phyloP scores from a whole-genome alignment of 2,888 invertebrate species.

The Leptinotarsa rubiginosa region DNA sequence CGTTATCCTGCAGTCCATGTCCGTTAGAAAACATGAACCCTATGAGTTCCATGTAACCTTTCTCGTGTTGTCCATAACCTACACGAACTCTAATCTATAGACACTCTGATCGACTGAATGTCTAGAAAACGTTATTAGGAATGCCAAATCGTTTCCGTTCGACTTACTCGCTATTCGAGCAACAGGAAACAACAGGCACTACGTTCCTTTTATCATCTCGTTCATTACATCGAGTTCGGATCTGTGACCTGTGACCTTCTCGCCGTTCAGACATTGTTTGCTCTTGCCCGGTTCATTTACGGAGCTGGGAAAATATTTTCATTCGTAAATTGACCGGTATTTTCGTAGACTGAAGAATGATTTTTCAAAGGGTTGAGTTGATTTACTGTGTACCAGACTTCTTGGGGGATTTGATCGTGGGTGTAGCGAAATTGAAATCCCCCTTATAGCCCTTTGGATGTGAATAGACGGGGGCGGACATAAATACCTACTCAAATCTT shows the following conservation, averaged over 20 bases:
- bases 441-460: too few species aligned
- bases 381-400: background rate
- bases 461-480: too few species aligned
- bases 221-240: background rate
- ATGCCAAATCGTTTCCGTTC: background rate
- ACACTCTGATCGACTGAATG: background rate
- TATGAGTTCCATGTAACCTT: background rate
- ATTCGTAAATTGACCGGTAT: constrained; percentile 5
- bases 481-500: too few species aligned
- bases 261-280: constrained; percentile 4
- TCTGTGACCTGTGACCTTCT: constrained; percentile 22
- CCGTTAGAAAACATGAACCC: too few species aligned
- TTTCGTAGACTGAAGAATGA: background rate
- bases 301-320: constrained; percentile 9
- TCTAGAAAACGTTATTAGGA: background rate
- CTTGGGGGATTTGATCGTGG: background rate
- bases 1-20: too few species aligned
- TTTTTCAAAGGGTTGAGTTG: background rate
- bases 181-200: background rate
- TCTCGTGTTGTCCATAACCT: background rate
- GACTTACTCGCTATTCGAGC: background rate
- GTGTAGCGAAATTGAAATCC: background rate
- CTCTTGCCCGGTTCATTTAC: constrained; percentile 14
- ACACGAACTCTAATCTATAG: background rate
- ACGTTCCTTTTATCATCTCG: constrained; percentile 4